A percentile compares a stretch with the other conserved stretches of the same genome.
phyloP scores from a whole-genome alignment of 1,140 invertebrate genomes.

The Tetramorium alpestre region DNA sequence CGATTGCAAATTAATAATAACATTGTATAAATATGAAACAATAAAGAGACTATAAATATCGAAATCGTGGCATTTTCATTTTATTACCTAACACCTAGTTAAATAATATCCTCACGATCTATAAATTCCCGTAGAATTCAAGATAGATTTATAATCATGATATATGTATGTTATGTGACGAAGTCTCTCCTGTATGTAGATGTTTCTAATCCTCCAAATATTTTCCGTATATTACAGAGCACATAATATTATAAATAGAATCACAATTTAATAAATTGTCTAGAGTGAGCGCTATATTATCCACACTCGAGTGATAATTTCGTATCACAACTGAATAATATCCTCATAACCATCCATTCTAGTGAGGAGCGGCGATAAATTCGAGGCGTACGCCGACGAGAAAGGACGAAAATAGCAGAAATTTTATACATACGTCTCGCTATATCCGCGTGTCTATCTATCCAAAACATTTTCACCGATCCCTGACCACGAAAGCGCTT shows the following conservation, averaged over 20 bases:
- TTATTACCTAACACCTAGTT: not conserved
- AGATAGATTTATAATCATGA: not conserved
- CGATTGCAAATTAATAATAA: not conserved
- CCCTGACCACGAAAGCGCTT: constrained; percentile 5
- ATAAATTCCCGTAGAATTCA: not conserved
- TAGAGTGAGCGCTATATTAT: not conserved
- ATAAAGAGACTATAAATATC: not conserved
- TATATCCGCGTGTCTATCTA: not conserved
- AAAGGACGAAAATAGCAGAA: not conserved
- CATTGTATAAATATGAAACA: not conserved
- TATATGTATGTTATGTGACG: not conserved
- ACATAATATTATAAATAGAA: not conserved
- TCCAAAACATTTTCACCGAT: constrained; percentile 37
- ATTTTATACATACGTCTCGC: constrained; percentile 25
- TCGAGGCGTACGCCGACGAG: not conserved
- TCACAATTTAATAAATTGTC: constrained; percentile 8
- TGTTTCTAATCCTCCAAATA: not conserved
- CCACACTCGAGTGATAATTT: constrained; percentile 3
- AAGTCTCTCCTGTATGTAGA: too few relatives aligned
- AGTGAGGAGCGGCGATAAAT: not conserved
- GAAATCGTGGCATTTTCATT: not conserved
- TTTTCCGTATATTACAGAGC: not conserved
- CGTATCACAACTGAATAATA: constrained; percentile 7
- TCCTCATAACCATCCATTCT: not conserved
- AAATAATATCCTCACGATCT: not conserved